Conservation (phyloP, 35 echinoderm and acorn worm genomes). For the Acanthaster planci region DNA sequence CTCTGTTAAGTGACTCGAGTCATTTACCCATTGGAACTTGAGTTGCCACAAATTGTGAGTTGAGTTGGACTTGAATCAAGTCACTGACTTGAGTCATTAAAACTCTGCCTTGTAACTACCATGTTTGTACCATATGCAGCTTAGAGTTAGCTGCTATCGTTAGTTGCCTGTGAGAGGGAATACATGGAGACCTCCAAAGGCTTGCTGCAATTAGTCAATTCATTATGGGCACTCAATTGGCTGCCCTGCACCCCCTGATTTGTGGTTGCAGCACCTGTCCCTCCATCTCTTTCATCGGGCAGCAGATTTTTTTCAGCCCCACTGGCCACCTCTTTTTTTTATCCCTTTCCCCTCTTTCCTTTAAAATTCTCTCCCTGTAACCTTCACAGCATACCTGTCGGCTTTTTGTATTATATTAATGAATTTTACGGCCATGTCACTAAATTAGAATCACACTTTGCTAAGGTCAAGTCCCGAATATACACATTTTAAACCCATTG, state of each 20-base stretch:
- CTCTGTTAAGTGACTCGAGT: too few species aligned
- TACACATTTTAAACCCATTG: slow-evolving; percentile 19
- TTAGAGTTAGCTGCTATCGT: too few species aligned
- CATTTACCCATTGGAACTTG: too few species aligned
- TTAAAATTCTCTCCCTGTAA: not conserved
- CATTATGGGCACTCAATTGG: not conserved
- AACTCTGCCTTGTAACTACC: too few species aligned
- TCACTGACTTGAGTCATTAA: too few species aligned
- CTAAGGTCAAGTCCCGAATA: slow-evolving; percentile 7
- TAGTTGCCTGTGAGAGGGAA: too few species aligned
- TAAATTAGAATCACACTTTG: slow-evolving; percentile 3
- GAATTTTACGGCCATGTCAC: not conserved
- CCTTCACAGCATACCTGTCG: not conserved
- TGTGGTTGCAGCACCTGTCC: not conserved
- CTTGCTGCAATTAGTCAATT: slow-evolving; percentile 14
- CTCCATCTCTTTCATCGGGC: not conserved
- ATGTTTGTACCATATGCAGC: too few species aligned
- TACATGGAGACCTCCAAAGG: too few species aligned
- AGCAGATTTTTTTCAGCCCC: not conserved
- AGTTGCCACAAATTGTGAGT: too few species aligned
- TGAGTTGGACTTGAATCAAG: too few species aligned
- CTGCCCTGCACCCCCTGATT: slow-evolving; percentile 2
- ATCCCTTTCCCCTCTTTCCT: not conserved
- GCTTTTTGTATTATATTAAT: slow-evolving; percentile 22
- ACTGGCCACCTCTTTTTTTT: not conserved